phyloP scores from a whole-genome alignment of 1,140 invertebrate species.

The Ctenoplectra terminalis region DNA sequence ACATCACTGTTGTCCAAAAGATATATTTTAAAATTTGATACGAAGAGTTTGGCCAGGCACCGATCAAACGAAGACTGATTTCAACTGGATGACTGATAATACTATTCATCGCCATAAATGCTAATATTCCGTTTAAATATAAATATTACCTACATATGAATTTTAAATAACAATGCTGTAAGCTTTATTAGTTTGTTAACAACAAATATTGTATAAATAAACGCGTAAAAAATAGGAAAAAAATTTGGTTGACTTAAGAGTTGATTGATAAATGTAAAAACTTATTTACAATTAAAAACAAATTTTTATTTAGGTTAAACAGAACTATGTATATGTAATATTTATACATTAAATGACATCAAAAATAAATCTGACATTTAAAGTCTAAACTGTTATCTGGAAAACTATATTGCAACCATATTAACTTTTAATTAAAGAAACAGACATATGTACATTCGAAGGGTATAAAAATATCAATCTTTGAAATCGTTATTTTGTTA shows the following conservation, averaged over 20 bases:
- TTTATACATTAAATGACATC: too few species aligned
- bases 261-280: too few species aligned
- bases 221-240: background rate
- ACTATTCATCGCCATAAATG: background rate
- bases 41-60: slow-evolving; percentile 29
- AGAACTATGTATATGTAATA: too few species aligned
- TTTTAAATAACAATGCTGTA: background rate
- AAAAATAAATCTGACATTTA: too few species aligned
- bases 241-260: background rate
- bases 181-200: too few species aligned
- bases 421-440: too few species aligned
- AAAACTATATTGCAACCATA: background rate
- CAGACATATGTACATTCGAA: background rate
- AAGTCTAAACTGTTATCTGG: background rate
- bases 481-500: background rate
- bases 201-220: too few species aligned
- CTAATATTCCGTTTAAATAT: background rate
- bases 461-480: background rate
- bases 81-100: slow-evolving; percentile 21
- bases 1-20: slow-evolving; percentile 18
- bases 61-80: slow-evolving; percentile 25
- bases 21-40: slow-evolving; percentile 10
- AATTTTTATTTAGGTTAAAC: too few species aligned
- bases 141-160: background rate
- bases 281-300: background rate